Base-by-base conservation (phyloP, 30 jellyfish, hydroid and myxozoan genomes). In the Hydra vulgaris region DNA sequence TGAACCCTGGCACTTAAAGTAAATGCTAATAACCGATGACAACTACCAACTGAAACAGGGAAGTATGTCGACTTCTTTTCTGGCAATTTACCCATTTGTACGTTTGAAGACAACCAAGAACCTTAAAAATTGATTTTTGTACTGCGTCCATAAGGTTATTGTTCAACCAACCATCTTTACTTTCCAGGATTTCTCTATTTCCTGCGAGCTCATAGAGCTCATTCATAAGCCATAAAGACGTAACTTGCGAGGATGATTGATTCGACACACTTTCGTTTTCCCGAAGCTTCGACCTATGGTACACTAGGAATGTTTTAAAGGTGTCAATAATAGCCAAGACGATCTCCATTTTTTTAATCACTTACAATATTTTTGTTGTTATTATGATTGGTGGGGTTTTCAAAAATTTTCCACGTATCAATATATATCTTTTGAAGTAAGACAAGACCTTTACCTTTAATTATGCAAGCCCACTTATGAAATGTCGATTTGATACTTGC, bases 141-240 rank as follows among this genome's bases (percentile, higher is more conserved):
- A 55, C 81, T 19, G 81, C 81, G 74, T 73, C 81, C 55, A 73
- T 19, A 8, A n/a, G n/a, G n/a, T n/a, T n/a, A n/a, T n/a, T n/a
- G n/a, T n/a, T n/a, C n/a, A n/a, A n/a, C n/a, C n/a, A n/a, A n/a
- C n/a, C n/a, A n/a, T n/a, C n/a, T n/a, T n/a, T n/a, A n/a, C n/a
- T n/a, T n/a, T n/a, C 82, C 1, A 74, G 82, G 20, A 74, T 24
- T 18, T 74, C 75, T 12, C 75, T 25, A 40, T 74, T 23, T 21
- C 71, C 21, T 8, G 61, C 12, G 61, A 40, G 25, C 7, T 40
- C 71, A 21, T 74, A 74, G 1, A 74, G 20, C 18, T 74, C 82
- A 74, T 74, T 74, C 22, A 15, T 21, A 15, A 74, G 77, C 82
- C 82, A 74, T 40, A 40, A 40, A 40, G 61, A 40, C 61, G 12